Percentiles rank a stretch among this genome's conserved stretches.
These are phyloP conservation scores for Centropus bengalensis DNA, from an alignment of 2,113 vertebrate genomes.

Conservation along the genomic window DNA sequence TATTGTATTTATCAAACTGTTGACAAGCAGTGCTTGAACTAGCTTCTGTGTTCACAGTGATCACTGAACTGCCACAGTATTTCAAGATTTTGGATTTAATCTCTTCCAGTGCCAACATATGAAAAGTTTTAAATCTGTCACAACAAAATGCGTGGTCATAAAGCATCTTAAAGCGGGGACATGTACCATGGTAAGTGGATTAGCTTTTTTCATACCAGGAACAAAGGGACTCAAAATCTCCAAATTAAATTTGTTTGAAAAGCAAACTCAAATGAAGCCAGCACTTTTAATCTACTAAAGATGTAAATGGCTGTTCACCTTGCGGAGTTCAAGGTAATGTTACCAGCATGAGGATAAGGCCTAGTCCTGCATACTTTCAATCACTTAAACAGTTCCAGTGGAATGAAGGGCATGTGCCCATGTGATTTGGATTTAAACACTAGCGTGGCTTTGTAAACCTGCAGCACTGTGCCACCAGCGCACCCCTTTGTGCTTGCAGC, in stretches of 20 bases:
- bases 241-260: slow-evolving; percentile 40
- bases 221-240: neutral
- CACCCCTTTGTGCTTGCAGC: neutral
- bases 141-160: neutral
- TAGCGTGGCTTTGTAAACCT: neutral
- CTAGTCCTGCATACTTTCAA: neutral
- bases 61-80: neutral
- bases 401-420: neutral
- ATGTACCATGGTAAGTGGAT: slow-evolving; percentile 1
- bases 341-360: neutral
- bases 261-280: slow-evolving; percentile 7
- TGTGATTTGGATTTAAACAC: neutral
- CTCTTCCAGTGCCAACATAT: neutral
- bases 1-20: neutral
- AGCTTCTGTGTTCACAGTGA: neutral
- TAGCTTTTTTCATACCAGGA: slow-evolving; percentile 12
- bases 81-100: slow-evolving; percentile 8
- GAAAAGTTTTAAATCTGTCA: neutral
- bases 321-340: slow-evolving; percentile 16
- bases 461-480: neutral
- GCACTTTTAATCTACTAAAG: neutral
- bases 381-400: neutral
- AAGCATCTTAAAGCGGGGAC: neutral
- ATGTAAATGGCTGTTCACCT: neutral
- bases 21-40: neutral